Evolutionary conservation across 2,888 invertebrate species (phyloP).

Genomic region (Coecobrya sp.): DNA sequence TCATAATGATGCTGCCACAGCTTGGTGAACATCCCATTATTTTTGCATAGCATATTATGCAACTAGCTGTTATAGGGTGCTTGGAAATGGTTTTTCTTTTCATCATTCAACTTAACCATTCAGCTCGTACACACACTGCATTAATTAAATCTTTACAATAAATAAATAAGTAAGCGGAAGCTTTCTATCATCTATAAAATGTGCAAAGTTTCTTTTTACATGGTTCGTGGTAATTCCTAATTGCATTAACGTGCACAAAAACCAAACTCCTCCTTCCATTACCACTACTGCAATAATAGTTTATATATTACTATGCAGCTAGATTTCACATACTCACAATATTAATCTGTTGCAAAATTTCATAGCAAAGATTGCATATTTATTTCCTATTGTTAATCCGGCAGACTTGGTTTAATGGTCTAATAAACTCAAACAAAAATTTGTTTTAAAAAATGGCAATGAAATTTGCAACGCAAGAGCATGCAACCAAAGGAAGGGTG

Average conservation of each 20-base stretch:
- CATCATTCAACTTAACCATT: neutral
- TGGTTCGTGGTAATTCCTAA: slow-evolving; percentile 49
- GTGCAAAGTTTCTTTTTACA: neutral
- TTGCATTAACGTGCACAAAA: slow-evolving; percentile 38
- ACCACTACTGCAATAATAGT: neutral
- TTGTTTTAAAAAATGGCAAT: slow-evolving; percentile 49
- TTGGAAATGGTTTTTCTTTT: slow-evolving; percentile 46
- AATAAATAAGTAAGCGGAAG: slow-evolving; percentile 37
- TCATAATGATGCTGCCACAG: neutral
- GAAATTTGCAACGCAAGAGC: slow-evolving; percentile 25
- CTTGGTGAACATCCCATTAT: neutral
- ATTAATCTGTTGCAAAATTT: slow-evolving; percentile 38
- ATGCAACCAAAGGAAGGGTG: slow-evolving; percentile 41
- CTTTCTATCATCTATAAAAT: slow-evolving; percentile 46
- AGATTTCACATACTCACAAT: neutral
- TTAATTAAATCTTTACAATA: slow-evolving; percentile 22
- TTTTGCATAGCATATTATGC: neutral
- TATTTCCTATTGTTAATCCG: slow-evolving; percentile 2
- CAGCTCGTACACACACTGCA: neutral
- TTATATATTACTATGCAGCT: neutral
- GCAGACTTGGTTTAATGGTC: slow-evolving; percentile 32
- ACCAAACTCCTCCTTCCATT: neutral
- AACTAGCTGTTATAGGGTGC: slow-evolving; percentile 16
- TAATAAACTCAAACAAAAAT: slow-evolving; percentile 36
- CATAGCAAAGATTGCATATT: slow-evolving; percentile 22